Conservation (phyloP, 2,113 vertebrate species). For the Empidonax alnorum region DNA sequence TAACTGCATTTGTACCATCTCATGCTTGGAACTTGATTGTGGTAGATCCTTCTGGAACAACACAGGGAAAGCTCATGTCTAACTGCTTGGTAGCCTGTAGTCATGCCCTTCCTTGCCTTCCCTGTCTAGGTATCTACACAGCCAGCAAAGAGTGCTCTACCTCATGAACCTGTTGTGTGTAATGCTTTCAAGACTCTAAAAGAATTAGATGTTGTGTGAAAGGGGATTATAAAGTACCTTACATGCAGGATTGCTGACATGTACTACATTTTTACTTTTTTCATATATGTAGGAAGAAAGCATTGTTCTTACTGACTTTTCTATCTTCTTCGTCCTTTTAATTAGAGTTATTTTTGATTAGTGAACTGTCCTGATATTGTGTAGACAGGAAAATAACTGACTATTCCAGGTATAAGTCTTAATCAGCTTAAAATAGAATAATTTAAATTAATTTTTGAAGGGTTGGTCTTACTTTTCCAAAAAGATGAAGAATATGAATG, state of each 20-base stretch:
- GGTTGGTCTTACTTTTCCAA: background rate
- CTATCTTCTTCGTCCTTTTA: background rate
- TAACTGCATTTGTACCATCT: background rate
- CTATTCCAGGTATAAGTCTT: background rate
- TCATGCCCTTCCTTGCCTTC: background rate
- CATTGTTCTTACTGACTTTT: background rate
- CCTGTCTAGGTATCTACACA: background rate
- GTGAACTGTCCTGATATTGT: background rate
- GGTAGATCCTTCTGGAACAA: background rate
- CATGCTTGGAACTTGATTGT: background rate
- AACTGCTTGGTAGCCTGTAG: background rate
- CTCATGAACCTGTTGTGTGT: background rate
- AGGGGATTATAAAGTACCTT: background rate
- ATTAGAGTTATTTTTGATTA: background rate
- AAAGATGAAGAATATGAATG: background rate
- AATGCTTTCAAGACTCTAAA: background rate
- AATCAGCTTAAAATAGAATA: conserved; percentile 23
- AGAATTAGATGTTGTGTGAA: background rate
- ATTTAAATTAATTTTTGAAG: conserved; percentile 23
- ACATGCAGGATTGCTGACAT: background rate
- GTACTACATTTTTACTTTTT: background rate
- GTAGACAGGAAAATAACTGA: background rate
- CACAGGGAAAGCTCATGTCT: background rate
- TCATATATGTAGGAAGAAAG: background rate
- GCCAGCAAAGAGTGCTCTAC: background rate